phyloP scores from a whole-genome alignment of 2,797 vertebrate genomes.

The Pseudochirops cupreus region DNA sequence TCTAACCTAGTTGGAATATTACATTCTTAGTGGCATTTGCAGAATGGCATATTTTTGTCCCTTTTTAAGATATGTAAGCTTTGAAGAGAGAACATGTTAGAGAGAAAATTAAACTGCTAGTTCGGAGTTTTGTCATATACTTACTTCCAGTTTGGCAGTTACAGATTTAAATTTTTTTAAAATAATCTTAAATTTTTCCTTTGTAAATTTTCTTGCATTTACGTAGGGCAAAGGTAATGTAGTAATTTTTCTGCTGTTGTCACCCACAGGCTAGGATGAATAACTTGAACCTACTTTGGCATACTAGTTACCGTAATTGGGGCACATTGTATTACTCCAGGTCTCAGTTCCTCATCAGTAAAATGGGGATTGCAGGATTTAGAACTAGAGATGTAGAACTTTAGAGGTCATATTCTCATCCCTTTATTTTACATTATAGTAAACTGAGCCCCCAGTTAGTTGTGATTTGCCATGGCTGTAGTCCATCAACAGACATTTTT shows the following conservation, averaged over 20 bases:
- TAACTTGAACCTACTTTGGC: background rate
- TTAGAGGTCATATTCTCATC: background rate
- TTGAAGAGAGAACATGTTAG: background rate
- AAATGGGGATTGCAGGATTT: background rate
- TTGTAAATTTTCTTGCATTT: background rate
- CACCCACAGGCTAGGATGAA: background rate
- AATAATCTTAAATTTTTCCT: background rate
- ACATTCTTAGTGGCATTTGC: background rate
- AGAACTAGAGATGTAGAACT: background rate
- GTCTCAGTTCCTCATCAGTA: background rate
- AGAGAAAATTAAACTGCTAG: background rate
- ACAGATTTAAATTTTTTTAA: background rate
- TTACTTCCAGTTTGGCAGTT: background rate
- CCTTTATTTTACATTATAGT: background rate
- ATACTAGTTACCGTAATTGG: background rate
- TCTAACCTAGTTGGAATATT: background rate
- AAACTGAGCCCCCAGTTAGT: background rate
- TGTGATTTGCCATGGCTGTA: background rate
- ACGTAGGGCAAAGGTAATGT: background rate
- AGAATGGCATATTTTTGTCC: background rate
- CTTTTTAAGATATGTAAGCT: background rate
- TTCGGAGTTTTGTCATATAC: background rate
- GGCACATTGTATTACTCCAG: background rate
- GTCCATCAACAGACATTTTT: background rate
- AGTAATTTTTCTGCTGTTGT: background rate